Conservation (phyloP, 2,888 invertebrate species). For the Campoplex nolae region DNA sequence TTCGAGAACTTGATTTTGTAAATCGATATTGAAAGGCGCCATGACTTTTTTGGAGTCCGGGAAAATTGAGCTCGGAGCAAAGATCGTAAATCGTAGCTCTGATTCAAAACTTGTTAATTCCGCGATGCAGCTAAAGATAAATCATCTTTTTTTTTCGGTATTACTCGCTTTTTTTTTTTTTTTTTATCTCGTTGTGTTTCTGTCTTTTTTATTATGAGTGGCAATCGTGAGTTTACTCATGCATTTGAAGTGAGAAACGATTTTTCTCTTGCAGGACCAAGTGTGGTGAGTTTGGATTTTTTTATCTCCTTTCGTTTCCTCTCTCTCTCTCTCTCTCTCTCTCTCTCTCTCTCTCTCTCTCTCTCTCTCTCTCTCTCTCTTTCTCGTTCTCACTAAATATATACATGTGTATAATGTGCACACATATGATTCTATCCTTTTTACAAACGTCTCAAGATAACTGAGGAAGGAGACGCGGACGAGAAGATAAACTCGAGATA, state of each 20-base stretch:
- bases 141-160: slow-evolving; percentile 13
- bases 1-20: neutral
- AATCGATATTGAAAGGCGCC: neutral
- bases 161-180: neutral
- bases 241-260: slow-evolving; percentile 18
- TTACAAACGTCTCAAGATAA: slow-evolving; percentile 56
- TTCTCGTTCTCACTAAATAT: neutral
- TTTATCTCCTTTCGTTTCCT: neutral
- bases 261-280: slow-evolving; percentile 31
- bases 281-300: slow-evolving; percentile 22
- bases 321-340: neutral
- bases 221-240: slow-evolving; percentile 17
- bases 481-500: slow-evolving; percentile 63
- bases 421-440: slow-evolving; percentile 9
- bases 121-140: slow-evolving; percentile 17
- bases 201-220: neutral
- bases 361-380: slow-evolving; percentile 8
- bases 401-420: neutral
- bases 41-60: neutral
- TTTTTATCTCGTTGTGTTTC: neutral
- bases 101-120: slow-evolving; percentile 30
- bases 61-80: neutral
- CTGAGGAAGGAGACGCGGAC: slow-evolving; percentile 19
- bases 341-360: too few relatives aligned
- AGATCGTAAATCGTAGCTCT: slow-evolving; percentile 8